Evolutionary conservation across 2,113 vertebrate species (phyloP), one percentile per base, ranked within the genome.

Genomic region (Donacobius atricapilla): DNA sequence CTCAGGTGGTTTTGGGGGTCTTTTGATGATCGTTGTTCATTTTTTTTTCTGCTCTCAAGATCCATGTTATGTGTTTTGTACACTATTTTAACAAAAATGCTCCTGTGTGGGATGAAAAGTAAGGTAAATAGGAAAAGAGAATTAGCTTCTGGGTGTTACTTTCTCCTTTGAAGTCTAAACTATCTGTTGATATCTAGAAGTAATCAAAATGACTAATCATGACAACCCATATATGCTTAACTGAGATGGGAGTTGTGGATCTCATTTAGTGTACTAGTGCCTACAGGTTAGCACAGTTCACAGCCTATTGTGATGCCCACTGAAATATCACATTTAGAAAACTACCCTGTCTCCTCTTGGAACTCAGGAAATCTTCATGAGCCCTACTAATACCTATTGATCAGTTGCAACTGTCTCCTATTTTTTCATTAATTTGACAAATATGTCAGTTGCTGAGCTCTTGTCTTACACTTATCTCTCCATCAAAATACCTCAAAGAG

Each of bases 1-100:
- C 15, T 53, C 11, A 45, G 25, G n/a, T 19, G 5, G 4, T 15
- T 87, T 78, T 33, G 9, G 5, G 30, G 14, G 8, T 44, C 13
- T 60, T 87, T 37, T 66, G 9, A 25, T 70, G 27, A 24, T 28
- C 0, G 0, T 11, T 39, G 24, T 3, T 37, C 0, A 6, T 20
- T 48, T 33, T 47, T 24, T 63, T 48, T 50, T 48, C 10, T 73
- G 7, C 0, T 9, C 10, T 1, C 10, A 40, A 13, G 1, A 65
- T 78, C 47, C 82, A 13, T 50, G 13, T 42, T 63, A 31, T 4
- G 7, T 31, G 10, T 39, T 37, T 23, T 61, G 11, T 28, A n/a
- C 5, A 63, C 7, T n/a, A 40, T 5, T 70, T 61, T 66, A 50
- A 70, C 44, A 72, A 12, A 57, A 65, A 14, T 53, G 15, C 3